phyloP scores from a whole-genome alignment of 1,140 invertebrate species.

The Hestina assimilis region DNA sequence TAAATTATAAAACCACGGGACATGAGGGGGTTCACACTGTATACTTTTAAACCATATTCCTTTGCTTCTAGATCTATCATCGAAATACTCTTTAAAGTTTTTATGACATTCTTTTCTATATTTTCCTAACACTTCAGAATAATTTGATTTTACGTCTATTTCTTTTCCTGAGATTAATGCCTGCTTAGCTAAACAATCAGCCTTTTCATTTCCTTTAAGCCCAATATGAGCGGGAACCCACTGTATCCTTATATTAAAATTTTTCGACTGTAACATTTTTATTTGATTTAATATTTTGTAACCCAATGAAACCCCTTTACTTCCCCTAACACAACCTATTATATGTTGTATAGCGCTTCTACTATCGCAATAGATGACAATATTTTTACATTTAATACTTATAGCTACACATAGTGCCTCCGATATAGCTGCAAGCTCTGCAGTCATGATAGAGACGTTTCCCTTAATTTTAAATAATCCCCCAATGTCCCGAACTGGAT shows the following conservation, averaged over 20 bases:
- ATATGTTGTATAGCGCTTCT: conserved; percentile 5
- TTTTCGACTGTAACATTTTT: background rate
- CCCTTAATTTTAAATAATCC: background rate
- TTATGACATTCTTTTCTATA: background rate
- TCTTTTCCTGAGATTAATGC: conserved; percentile 1
- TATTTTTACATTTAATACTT: background rate
- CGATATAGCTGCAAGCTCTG: conserved; percentile 1
- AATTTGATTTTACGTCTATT: conserved; percentile 5
- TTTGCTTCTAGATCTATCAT: background rate
- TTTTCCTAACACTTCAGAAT: background rate
- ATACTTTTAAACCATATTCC: conserved; percentile 17
- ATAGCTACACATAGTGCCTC: background rate
- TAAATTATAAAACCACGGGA: background rate
- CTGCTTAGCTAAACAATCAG: conserved; percentile 5
- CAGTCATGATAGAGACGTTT: conserved; percentile 5
- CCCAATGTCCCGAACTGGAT: background rate
- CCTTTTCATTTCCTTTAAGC: conserved; percentile 1
- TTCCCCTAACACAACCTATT: conserved; percentile 2
- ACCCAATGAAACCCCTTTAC: background rate
- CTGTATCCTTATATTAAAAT: background rate
- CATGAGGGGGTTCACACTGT: conserved; percentile 13
- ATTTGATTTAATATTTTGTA: conserved; percentile 12
- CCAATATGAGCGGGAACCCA: conserved; percentile 10
- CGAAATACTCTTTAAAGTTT: background rate
- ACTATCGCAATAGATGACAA: conserved; percentile 3